Base-by-base conservation (phyloP, 1,140 invertebrate genomes). In the Drosophila mauritiana region DNA sequence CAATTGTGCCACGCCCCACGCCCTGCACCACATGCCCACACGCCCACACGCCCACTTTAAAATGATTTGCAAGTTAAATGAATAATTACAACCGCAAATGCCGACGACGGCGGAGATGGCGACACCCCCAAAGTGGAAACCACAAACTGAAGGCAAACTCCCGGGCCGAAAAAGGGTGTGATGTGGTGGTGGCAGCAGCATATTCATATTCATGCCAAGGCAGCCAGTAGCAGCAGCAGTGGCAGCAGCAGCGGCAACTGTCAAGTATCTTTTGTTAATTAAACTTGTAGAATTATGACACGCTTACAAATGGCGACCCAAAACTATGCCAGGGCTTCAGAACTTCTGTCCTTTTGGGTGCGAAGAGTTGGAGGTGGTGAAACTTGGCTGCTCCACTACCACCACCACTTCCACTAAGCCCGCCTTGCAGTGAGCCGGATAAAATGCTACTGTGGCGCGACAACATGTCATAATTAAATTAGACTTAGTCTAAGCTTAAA, bases 221-320 rank as follows among this genome's bases (percentile, higher is more conserved):
- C 81, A 84, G 80, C 59, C 36, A 37, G 37, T 39, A 27, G 80
- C 59, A 15, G 37, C 53, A 40, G 10, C 20, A 37, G 36, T 4
- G 4, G 80, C 55, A 15, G 52, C 43, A 46, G 43, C 67, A 69
- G 63, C 67, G 43, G 63, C 63, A 88, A 88, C 79, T 86, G 83
- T 86, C 83, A 89, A 86, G 84, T 83, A 88, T 88, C 84, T 90
- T 89, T 89, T 84, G 84, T 89, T 89, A 89, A 89, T 89, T 89
- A 89, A 89, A 89, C 84, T 89, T 89, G 80, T 89, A 78, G 80
- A 90, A 90, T 89, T 89, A 89, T 89, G 80, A 84, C 84, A 89
- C 83, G 84, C 68, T 61, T 58, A 70, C 63, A 80, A 80, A 78
- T 82, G 75, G 79, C 64, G 59, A 64, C 58, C 52, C 55, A 51